Evolutionary conservation across 1,140 invertebrate species (phyloP).

Genomic region (Chironomus tepperi): DNA sequence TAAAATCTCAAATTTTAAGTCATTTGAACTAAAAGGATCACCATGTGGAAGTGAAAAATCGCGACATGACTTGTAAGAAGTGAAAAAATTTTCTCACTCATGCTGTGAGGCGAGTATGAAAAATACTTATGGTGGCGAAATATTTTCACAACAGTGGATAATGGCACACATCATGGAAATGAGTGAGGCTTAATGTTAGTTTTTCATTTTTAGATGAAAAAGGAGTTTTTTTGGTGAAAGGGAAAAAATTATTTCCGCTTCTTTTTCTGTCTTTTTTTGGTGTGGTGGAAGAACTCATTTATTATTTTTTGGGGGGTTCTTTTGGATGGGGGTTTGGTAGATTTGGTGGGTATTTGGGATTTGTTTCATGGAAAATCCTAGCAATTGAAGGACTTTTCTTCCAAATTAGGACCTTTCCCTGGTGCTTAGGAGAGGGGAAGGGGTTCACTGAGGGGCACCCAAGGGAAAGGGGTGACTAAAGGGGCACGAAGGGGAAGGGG

Average conservation of each 20-base stretch:
- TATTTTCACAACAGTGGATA: not conserved
- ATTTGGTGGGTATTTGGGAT: too few species aligned
- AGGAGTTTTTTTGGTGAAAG: too few species aligned
- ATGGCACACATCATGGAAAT: not conserved
- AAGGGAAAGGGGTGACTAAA: too few species aligned
- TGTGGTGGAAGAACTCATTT: not conserved
- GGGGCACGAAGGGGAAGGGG: too few species aligned
- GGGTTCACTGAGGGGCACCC: too few species aligned
- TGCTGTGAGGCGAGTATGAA: slow-evolving; percentile 1
- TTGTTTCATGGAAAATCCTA: too few species aligned
- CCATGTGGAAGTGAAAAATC: not conserved
- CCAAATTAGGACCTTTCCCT: too few species aligned
- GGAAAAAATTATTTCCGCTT: not conserved
- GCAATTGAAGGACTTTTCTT: too few species aligned
- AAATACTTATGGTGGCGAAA: not conserved
- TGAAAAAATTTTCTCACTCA: not conserved
- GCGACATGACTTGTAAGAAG: not conserved
- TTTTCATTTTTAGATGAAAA: not conserved
- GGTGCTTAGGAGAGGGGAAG: too few species aligned
- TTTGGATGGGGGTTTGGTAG: too few species aligned
- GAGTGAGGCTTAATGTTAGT: not conserved
- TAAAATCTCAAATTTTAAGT: too few species aligned
- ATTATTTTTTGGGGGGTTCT: not conserved
- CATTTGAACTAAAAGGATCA: too few species aligned
- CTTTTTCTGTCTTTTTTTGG: not conserved